Conservation (phyloP, 2,888 invertebrate species). For the Sussaba pulchella region DNA sequence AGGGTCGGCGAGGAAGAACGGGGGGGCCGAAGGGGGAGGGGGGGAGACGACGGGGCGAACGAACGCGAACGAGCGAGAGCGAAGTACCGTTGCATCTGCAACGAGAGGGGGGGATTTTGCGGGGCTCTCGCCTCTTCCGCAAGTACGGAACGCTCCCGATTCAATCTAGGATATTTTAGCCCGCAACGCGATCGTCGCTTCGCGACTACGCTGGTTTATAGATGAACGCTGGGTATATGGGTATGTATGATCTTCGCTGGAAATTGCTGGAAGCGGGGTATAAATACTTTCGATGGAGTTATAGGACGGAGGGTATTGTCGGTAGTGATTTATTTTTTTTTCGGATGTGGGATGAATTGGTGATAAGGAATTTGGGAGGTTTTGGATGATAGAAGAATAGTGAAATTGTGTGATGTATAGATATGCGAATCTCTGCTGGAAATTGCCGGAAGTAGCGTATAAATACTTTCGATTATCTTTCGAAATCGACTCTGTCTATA, state of each 20-base stretch:
- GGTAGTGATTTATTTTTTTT: too few species aligned
- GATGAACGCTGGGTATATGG: too few species aligned
- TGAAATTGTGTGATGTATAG: too few species aligned
- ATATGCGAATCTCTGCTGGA: too few species aligned
- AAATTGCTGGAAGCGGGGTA: slow-evolving; percentile 35
- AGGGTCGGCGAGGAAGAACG: slow-evolving; percentile 43
- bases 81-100: slow-evolving; percentile 75
- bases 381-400: too few species aligned
- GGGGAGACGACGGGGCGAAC: slow-evolving; percentile 61
- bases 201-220: slow-evolving; percentile 24
- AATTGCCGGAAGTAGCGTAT: too few species aligned
- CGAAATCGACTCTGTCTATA: too few species aligned
- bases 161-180: slow-evolving; percentile 36
- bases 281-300: not conserved
- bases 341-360: too few species aligned
- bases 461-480: too few species aligned
- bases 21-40: too few species aligned
- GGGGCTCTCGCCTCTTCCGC: slow-evolving; percentile 42
- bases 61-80: slow-evolving; percentile 71
- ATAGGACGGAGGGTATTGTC: too few species aligned
- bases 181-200: slow-evolving; percentile 46
- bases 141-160: slow-evolving; percentile 60
- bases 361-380: too few species aligned
- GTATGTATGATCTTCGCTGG: slow-evolving; percentile 18
- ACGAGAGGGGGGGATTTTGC: slow-evolving; percentile 50